These are phyloP conservation scores for Agonopterix heracliana DNA, from an alignment of 2,888 invertebrate species.

Conservation along the genomic window DNA sequence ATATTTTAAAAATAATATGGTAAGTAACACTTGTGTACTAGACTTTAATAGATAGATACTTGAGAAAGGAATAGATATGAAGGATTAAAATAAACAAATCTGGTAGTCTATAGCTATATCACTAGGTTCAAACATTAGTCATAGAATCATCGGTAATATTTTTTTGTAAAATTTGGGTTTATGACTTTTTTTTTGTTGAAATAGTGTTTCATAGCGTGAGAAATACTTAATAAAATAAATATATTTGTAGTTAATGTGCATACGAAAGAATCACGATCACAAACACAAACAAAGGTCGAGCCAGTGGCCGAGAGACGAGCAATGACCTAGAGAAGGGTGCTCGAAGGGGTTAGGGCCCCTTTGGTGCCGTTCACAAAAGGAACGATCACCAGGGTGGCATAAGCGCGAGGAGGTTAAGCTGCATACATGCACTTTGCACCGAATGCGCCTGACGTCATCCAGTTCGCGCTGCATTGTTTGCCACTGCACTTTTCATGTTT, in stretches of 20 bases:
- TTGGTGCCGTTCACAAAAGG: conserved; percentile 71
- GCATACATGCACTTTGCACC: conserved; percentile 75
- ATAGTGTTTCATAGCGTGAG: too few species aligned
- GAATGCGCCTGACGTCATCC: conserved; percentile 66
- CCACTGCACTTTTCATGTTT: conserved; percentile 49
- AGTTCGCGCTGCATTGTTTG: conserved; percentile 59
- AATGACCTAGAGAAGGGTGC: conserved; percentile 73
- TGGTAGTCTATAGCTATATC: too few species aligned
- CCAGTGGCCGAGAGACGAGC: conserved; percentile 55
- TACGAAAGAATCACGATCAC: not conserved
- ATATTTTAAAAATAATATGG: too few species aligned
- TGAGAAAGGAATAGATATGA: too few species aligned
- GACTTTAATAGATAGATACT: too few species aligned
- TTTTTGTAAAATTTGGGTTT: too few species aligned
- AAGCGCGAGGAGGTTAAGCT: conserved; percentile 61
- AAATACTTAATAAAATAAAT: too few species aligned
- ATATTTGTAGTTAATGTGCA: not conserved
- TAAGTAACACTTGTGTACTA: too few species aligned
- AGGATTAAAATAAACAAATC: too few species aligned
- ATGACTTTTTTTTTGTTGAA: too few species aligned
- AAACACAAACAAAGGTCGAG: conserved; percentile 24
- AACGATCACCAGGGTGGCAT: conserved; percentile 68
- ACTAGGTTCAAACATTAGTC: too few species aligned
- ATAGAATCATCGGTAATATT: too few species aligned
- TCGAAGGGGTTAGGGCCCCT: conserved; percentile 74